Evolutionary conservation across 1,140 invertebrate species (phyloP).

Genomic region (Psix sp.): DNA sequence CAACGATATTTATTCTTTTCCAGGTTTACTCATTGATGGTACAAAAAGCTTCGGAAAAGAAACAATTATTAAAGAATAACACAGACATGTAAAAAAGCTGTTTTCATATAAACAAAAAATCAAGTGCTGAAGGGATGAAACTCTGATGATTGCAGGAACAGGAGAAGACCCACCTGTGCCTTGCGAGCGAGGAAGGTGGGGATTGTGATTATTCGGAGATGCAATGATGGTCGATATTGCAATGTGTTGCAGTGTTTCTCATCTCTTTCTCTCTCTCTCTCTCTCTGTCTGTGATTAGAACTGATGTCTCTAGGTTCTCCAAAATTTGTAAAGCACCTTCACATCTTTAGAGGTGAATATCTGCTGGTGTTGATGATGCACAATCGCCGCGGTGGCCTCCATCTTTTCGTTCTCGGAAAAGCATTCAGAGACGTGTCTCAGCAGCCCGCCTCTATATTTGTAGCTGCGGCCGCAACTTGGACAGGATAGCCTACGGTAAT

Average conservation of each 20-base stretch:
- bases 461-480: conserved; percentile 71
- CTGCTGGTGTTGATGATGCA: conserved; percentile 58
- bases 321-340: conserved; percentile 67
- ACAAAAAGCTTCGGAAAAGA: too few species aligned
- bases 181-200: conserved; percentile 52
- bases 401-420: conserved; percentile 67
- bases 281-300: conserved; percentile 23
- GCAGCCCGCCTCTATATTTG: conserved; percentile 71
- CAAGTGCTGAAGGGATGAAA: conserved; percentile 25
- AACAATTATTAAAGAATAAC: conserved; percentile 9
- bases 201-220: conserved; percentile 49
- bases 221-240: conserved; percentile 51
- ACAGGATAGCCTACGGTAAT: conserved; percentile 70
- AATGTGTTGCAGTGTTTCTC: conserved; percentile 45
- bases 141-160: conserved; percentile 40
- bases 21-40: too few species aligned
- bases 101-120: conserved; percentile 2
- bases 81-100: conserved; percentile 16
- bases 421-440: conserved; percentile 72
- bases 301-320: conserved; percentile 62
- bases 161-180: conserved; percentile 60
- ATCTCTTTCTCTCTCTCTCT: conserved; percentile 20
- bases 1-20: too few species aligned
- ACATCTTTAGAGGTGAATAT: conserved; percentile 66
- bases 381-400: conserved; percentile 57